Conservation (phyloP, 2,888 invertebrate species). For the Dasysyrphus tricinctus region DNA sequence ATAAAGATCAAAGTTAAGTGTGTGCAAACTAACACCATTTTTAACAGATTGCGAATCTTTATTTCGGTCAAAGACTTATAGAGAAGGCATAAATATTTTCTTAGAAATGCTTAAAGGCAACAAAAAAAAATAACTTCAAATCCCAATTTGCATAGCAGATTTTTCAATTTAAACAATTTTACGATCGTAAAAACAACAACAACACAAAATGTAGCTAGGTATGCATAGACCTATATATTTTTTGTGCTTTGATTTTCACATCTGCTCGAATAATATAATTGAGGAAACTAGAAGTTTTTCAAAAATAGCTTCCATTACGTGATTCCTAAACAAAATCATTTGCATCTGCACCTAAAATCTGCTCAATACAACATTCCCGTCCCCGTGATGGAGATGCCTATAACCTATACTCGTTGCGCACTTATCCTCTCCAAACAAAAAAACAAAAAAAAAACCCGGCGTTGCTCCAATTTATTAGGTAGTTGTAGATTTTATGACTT, state of each 20-base stretch:
- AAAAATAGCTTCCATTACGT: conserved; percentile 55
- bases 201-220: neutral
- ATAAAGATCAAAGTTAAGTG: conserved; percentile 40
- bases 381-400: neutral
- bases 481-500: neutral
- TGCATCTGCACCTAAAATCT: conserved; percentile 21
- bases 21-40: conserved; percentile 9
- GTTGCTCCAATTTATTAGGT: conserved; percentile 17
- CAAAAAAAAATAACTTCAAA: neutral
- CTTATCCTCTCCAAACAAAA: neutral
- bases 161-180: conserved; percentile 17
- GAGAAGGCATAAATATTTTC: conserved; percentile 7
- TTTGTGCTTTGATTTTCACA: conserved; percentile 25
- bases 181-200: neutral
- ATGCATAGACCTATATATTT: neutral
- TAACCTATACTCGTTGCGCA: neutral
- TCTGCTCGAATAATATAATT: conserved; percentile 55
- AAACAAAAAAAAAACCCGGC: neutral
- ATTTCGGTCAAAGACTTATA: conserved; percentile 13
- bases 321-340: conserved; percentile 59
- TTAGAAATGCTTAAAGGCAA: neutral
- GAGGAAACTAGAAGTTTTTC: conserved; percentile 52
- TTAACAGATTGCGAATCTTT: conserved; percentile 8
- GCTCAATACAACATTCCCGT: neutral
- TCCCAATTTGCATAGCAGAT: conserved; percentile 1